Base-by-base conservation (phyloP, 2,888 invertebrate species). In the Melikaiella ostensackeni region DNA sequence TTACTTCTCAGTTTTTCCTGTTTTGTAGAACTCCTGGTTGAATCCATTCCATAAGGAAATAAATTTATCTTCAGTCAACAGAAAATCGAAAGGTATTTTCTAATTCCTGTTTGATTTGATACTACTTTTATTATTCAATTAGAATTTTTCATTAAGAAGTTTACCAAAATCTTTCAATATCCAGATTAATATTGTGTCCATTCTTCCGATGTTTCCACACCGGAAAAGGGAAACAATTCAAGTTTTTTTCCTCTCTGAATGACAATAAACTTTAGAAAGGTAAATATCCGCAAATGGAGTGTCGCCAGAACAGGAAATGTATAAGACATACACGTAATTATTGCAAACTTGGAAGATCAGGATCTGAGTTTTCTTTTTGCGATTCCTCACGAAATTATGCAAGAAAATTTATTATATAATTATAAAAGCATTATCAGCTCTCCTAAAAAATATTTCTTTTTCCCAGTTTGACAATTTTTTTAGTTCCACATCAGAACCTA, bases 181-280 rank as follows among this genome's bases (percentile, higher is more conserved):
- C 1, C 55, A 21, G 55, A 21, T 55, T 27, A 1, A 27, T 27
- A 27, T 16, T 59, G 24, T 24, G 9, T 7, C 50, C 50, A n/a
- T 42, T 42, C 11, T 42, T 16, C 4, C 11, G 42, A 42, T 50
- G n/a, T 55, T 55, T n/a, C 55, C 55, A 55, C 8, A 21, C 55
- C n/a, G 55, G 55, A 21, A 55, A 55, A 27, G 27, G 27, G 16
- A 59, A 16, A 27, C 24, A 59, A 59, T 27, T 13, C 4, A 13
- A 24, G 1, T 27, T 59, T 59, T 55, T 24, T 16, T 16, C 27
- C 11, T 2, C 13, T 42, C 59, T 59, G 27, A 59, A 27, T 59
- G 24, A 6, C 59, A 59, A 59, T 59, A 59, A 24, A 59, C 73
- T 76, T 35, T 74, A 73, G 62, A 46, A 79, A 75, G 74, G 63